phyloP scores from a whole-genome alignment of 2,888 invertebrate genomes.

The Limnephilus lunatus region DNA sequence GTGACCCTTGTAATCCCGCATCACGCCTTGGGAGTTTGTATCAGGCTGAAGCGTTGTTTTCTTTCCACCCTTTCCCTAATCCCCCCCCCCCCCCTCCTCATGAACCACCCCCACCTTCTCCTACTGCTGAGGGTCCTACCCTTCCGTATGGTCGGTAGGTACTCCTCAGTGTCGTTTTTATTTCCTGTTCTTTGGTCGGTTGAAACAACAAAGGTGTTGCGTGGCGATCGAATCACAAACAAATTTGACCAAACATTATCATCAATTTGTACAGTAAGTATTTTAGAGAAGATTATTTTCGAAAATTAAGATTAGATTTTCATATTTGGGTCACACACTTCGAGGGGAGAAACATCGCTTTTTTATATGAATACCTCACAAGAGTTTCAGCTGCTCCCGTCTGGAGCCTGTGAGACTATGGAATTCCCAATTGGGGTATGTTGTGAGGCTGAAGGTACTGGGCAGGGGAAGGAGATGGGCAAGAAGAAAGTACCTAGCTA shows the following conservation, averaged over 20 bases:
- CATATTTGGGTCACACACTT: too few relatives aligned
- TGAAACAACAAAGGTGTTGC: conserved; percentile 50
- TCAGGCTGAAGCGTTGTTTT: conserved; percentile 45
- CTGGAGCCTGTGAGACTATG: too few relatives aligned
- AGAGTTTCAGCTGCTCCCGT: too few relatives aligned
- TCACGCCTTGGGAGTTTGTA: conserved; percentile 35
- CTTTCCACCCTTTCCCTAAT: conserved; percentile 30
- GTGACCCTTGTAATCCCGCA: conserved; percentile 37
- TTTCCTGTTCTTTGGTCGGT: conserved; percentile 59
- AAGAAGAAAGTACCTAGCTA: too few relatives aligned
- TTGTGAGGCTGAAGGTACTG: too few relatives aligned
- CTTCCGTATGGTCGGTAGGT: conserved; percentile 48
- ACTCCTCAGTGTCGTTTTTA: conserved; percentile 56
- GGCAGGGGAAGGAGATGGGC: too few relatives aligned
- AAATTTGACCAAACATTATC: not conserved
- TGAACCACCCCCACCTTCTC: not conserved
- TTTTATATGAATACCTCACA: too few relatives aligned
- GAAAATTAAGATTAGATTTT: too few relatives aligned
- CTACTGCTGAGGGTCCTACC: conserved; percentile 24
- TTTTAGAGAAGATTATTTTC: too few relatives aligned
- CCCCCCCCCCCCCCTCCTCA: not conserved
- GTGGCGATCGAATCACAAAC: not conserved
- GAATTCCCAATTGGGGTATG: too few relatives aligned
- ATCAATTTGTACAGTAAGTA: too few relatives aligned
- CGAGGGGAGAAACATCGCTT: too few relatives aligned